A percentile compares a stretch with the other conserved stretches of the same genome.
phyloP scores from a whole-genome alignment of 53 echinoderm and acorn worm genomes.

The Pentamera pediparva region DNA sequence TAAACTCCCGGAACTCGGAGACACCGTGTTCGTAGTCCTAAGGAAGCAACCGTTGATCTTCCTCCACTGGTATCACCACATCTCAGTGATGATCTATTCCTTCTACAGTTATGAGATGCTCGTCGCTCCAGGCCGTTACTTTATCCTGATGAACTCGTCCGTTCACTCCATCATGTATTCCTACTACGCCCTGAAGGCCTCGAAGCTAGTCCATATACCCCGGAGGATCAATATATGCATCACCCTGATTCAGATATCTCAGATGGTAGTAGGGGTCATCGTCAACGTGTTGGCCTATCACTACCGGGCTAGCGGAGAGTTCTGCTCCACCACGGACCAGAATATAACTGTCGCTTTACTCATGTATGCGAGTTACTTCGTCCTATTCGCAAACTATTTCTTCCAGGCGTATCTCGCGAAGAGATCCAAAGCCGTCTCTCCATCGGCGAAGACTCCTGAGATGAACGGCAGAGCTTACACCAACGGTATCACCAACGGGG shows the following conservation, averaged over 20 bases:
- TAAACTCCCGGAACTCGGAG: constrained; percentile 89
- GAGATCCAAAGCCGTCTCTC: constrained; percentile 15
- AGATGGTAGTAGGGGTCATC: constrained; percentile 86
- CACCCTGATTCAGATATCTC: constrained; percentile 84
- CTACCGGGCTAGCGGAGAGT: constrained; percentile 65
- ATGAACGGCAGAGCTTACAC: constrained; percentile 26
- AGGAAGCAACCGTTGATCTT: constrained; percentile 89
- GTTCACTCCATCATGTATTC: constrained; percentile 97
- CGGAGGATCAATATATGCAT: constrained; percentile 71
- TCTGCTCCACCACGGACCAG: constrained; percentile 74
- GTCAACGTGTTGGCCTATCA: constrained; percentile 73
- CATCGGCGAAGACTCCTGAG: constrained; percentile 5
- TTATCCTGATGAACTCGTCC: constrained; percentile 71
- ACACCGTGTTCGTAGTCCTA: constrained; percentile 89
- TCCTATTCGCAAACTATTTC: constrained; percentile 95
- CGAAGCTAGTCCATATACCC: constrained; percentile 74
- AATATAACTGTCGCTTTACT: constrained; percentile 66
- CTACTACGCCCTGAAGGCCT: constrained; percentile 80
- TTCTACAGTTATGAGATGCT: constrained; percentile 81
- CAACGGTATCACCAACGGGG: constrained; percentile 48
- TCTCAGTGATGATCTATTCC: constrained; percentile 86
- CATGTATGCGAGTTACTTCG: constrained; percentile 92
- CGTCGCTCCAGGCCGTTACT: constrained; percentile 88
- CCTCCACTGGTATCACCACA: constrained; percentile 97
- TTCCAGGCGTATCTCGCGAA: constrained; percentile 83